Base-by-base conservation (phyloP, 2,113 vertebrate genomes). In the Spea bombifrons region DNA sequence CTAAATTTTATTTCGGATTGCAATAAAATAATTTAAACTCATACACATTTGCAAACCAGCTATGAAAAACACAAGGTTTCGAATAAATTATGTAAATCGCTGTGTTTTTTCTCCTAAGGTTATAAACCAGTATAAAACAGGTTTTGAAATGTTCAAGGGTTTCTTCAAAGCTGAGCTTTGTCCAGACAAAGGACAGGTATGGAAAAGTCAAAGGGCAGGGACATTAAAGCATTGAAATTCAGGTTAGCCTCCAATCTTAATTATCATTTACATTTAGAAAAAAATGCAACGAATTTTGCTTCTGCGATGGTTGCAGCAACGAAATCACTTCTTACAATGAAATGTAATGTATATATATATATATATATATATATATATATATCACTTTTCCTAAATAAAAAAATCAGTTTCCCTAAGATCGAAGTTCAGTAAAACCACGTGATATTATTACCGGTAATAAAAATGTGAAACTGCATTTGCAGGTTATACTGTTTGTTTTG, bases 41-140 rank as follows among this genome's bases (percentile, higher is more conserved):
- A 5, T 12, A 61, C 8, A 61, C 5, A 61, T 61, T 5, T 61
- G 57, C 57, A 61, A 61, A 61, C 15, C 5, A 10, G 13, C 8
- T 12, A 61, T 5, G 57, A 12, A 12, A n/a, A 61, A 15, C 9
- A 61, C 4, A n/a, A 4, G 15, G 44, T 63, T 55, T 69, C 48
- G 46, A 63, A 78, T 71, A 71, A 78, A 64, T 71, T 64, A 78
- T 64, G 76, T 7, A 71, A 52, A 65, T 71, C 13, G 9, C n/a
- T 50, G 44, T 76, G 69, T n/a, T 55, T 55, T 55, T 76, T 47
- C 48, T 70, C 46, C 57, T 7, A 8, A 65, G 55, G 13, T 52
- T 70, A 65, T 16, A 76, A 78, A 71, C 55, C 57, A 44, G 47
- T 71, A 71, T 61, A 17, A 71, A 78, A 78, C 76, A 71, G 67